A percentile compares a stretch with the other conserved stretches of the same genome.
phyloP scores from a whole-genome alignment of 92 coral and sea anemone genomes.

The Pocillopora grandis region DNA sequence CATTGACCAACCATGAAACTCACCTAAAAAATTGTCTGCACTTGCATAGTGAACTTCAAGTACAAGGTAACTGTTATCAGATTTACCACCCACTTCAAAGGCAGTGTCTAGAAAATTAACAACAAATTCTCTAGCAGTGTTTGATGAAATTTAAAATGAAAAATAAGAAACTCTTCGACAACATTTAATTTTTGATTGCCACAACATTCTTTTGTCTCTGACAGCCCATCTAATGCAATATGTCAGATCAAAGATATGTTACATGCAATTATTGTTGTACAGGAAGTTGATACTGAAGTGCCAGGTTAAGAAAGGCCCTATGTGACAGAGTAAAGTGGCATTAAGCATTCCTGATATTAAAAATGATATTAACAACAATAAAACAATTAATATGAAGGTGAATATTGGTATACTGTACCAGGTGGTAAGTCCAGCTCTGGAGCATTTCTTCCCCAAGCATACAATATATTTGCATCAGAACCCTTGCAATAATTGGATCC shows the following conservation, averaged over 20 bases:
- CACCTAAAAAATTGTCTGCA: constrained; percentile 80
- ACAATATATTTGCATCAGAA: constrained; percentile 73
- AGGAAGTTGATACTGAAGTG: too few relatives aligned
- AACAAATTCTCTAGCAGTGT: not conserved
- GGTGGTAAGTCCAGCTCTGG: constrained; percentile 73
- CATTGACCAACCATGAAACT: constrained; percentile 20
- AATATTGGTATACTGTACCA: constrained; percentile 44
- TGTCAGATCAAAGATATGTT: too few relatives aligned
- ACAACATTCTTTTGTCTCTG: too few relatives aligned
- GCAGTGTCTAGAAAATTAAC: constrained; percentile 75
- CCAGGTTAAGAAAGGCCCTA: not conserved
- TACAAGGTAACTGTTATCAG: constrained; percentile 68
- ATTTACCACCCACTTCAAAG: constrained; percentile 79
- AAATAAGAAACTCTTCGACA: too few relatives aligned
- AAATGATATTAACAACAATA: not conserved
- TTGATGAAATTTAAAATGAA: too few relatives aligned
- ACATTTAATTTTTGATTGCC: not conserved
- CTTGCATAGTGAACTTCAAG: constrained; percentile 97
- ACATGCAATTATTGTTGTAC: too few relatives aligned
- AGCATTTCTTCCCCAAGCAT: constrained; percentile 99
- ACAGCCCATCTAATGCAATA: too few relatives aligned
- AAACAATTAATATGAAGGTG: not conserved
- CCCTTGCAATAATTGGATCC: constrained; percentile 80
- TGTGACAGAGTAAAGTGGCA: not conserved
- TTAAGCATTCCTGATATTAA: too few relatives aligned